These are phyloP conservation scores for Haliclystus octoradiatus DNA, from an alignment of 30 jellyfish, hydroid and myxozoan genomes.

Conservation along the genomic window DNA sequence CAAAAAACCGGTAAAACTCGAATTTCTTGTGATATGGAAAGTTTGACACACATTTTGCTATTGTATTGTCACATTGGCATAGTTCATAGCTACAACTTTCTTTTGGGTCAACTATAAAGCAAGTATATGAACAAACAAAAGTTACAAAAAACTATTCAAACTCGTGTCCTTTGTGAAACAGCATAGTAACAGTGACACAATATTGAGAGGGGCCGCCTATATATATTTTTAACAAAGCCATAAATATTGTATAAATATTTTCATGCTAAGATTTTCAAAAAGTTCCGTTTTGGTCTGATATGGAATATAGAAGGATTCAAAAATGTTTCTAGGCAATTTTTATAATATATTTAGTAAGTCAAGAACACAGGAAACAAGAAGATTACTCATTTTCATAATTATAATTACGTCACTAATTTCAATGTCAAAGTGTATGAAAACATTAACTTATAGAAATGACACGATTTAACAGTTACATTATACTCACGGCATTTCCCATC, in stretches of 20 bases:
- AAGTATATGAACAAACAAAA: neutral
- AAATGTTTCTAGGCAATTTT: too few relatives aligned
- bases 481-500: slow-evolving; percentile 80
- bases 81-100: slow-evolving; percentile 46
- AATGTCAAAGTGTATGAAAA: too few relatives aligned
- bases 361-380: too few relatives aligned
- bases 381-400: too few relatives aligned
- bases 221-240: neutral
- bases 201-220: neutral
- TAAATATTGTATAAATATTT: too few relatives aligned
- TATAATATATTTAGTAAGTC: too few relatives aligned
- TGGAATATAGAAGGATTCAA: too few relatives aligned
- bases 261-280: too few relatives aligned
- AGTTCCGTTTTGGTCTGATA: too few relatives aligned
- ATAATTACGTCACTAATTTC: too few relatives aligned
- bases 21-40: slow-evolving; percentile 23
- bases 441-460: too few relatives aligned
- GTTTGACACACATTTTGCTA: slow-evolving; percentile 57
- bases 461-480: too few relatives aligned
- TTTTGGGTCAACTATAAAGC: slow-evolving; percentile 38
- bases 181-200: neutral
- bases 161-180: neutral
- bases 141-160: neutral
- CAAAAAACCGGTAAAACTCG: slow-evolving; percentile 40
- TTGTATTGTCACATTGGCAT: slow-evolving; percentile 69